Conservation (phyloP, 2,797 vertebrate species). For the Rhynchotus rufescens region DNA sequence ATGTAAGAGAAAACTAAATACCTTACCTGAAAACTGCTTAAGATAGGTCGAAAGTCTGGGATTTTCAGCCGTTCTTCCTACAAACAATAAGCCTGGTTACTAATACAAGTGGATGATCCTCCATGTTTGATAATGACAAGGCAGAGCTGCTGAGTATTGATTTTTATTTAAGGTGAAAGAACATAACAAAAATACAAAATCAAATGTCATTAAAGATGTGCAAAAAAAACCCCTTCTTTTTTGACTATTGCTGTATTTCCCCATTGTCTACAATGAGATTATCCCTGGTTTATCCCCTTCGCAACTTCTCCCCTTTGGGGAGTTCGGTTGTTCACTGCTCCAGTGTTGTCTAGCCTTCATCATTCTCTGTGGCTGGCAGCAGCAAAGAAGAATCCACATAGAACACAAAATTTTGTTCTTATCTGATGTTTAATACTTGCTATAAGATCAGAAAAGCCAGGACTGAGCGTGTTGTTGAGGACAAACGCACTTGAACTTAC, state of each 20-base stretch:
- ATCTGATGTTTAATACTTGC: not conserved
- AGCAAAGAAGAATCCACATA: fast-evolving
- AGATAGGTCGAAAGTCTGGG: not conserved
- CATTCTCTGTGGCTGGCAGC: not conserved
- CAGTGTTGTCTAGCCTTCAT: not conserved
- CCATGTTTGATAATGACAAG: not conserved
- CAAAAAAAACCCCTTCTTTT: not conserved
- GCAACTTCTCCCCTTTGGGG: fast-evolving
- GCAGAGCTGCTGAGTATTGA: fast-evolving
- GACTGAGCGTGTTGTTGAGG: not conserved
- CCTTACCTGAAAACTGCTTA: not conserved
- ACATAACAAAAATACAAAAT: not conserved
- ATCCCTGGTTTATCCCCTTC: not conserved
- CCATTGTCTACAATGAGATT: not conserved
- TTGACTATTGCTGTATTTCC: not conserved
- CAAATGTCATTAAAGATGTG: not conserved
- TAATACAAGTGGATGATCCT: not conserved
- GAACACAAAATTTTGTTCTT: not conserved
- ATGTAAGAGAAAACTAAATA: not conserved
- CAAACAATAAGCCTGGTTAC: not conserved
- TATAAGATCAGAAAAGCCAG: not conserved
- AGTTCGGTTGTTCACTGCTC: not conserved
- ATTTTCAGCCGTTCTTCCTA: not conserved
- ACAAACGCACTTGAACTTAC: not conserved
- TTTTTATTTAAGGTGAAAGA: not conserved